Evolutionary conservation across 2,888 invertebrate genomes (phyloP).

Genomic region (Acanthacorydalis orientalis): DNA sequence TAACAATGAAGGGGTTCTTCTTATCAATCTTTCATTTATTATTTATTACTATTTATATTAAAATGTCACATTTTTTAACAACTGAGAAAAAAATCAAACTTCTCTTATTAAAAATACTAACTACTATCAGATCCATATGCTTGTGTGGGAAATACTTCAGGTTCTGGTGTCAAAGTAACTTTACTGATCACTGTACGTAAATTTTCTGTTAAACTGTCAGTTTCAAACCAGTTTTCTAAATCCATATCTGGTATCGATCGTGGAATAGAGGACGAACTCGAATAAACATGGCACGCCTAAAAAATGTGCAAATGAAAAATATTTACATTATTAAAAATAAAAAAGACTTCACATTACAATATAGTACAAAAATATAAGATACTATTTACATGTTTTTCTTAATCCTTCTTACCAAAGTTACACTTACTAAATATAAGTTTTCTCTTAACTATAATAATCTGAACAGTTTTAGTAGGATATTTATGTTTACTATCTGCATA

Average conservation of each 20-base stretch:
- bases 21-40: too few relatives aligned
- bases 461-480: too few relatives aligned
- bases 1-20: too few relatives aligned
- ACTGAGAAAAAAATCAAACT: neutral
- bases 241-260: conserved; percentile 35
- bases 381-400: too few relatives aligned
- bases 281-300: conserved; percentile 4
- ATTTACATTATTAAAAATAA: too few relatives aligned
- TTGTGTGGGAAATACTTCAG: conserved; percentile 31
- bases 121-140: conserved; percentile 52
- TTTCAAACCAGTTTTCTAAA: conserved; percentile 48
- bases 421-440: too few relatives aligned
- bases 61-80: neutral
- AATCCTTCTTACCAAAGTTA: too few relatives aligned
- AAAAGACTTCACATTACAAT: neutral
- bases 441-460: too few relatives aligned
- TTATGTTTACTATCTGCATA: too few relatives aligned
- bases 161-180: conserved; percentile 41
- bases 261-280: conserved; percentile 13
- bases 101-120: conserved; percentile 20
- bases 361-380: neutral
- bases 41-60: too few relatives aligned
- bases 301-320: too few relatives aligned
- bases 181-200: conserved; percentile 48
- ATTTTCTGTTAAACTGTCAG: conserved; percentile 60